A percentile compares a stretch with the other conserved stretches of the same genome.
Conservation (phyloP, 2,797 vertebrate species). For the Tauraco hartlaubi region DNA sequence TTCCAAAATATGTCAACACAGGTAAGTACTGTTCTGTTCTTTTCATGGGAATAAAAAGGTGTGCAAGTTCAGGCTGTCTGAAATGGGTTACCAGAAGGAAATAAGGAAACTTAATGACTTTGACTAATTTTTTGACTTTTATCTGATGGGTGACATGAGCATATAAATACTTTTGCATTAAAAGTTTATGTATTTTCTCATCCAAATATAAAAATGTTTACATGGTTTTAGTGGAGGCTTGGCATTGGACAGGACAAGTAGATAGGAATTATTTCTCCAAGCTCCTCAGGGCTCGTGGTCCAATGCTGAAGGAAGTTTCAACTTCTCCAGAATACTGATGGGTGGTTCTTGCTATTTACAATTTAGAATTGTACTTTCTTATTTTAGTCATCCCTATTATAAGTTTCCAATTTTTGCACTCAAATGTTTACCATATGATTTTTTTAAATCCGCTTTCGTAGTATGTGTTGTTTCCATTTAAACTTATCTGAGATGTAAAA, state of each 20-base stretch:
- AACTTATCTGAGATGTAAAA: background rate
- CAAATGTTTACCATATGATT: background rate
- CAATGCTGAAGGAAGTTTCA: background rate
- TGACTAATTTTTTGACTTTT: rapidly evolving
- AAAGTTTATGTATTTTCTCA: background rate
- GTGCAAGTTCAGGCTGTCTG: background rate
- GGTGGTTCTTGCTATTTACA: background rate
- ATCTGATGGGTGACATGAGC: background rate
- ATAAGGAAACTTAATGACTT: background rate
- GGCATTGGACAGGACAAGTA: background rate
- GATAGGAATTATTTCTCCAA: background rate
- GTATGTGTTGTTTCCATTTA: background rate
- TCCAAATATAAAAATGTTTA: background rate
- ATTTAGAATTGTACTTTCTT: background rate
- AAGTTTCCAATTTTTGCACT: background rate
- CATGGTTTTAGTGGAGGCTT: background rate
- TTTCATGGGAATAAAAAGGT: background rate
- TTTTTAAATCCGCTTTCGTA: background rate
- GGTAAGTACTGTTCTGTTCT: background rate
- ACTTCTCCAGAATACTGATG: background rate
- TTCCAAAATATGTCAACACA: background rate
- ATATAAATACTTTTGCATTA: background rate
- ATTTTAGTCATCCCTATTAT: background rate
- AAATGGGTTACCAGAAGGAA: background rate
- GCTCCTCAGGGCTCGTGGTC: background rate